Percentiles rank a stretch among this genome's conserved stretches.
phyloP scores from a whole-genome alignment of 2,113 vertebrate genomes.

The Sphaerodactylus townsendi region DNA sequence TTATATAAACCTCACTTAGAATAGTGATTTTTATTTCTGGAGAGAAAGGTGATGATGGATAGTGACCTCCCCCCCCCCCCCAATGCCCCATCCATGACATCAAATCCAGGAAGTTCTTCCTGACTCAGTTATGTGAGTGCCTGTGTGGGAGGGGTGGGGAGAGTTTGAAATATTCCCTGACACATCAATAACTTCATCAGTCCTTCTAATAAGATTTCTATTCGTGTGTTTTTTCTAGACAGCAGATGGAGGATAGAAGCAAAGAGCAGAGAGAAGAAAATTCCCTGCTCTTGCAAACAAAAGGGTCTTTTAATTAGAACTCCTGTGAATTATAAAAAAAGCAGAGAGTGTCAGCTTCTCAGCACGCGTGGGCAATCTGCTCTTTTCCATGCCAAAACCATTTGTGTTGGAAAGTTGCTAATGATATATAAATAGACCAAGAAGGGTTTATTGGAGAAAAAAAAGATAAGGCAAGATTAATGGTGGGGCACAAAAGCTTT shows the following conservation, averaged over 20 bases:
- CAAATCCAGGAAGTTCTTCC: neutral
- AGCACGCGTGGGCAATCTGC: neutral
- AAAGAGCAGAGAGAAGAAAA: neutral
- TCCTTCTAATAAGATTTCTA: neutral
- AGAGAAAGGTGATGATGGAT: neutral
- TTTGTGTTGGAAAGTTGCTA: conserved; percentile 10
- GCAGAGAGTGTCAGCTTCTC: neutral
- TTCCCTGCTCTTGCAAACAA: neutral
- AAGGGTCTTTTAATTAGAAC: conserved; percentile 8
- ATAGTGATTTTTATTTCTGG: neutral
- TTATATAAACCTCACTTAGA: neutral
- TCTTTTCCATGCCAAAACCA: conserved; percentile 8
- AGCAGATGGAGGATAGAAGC: neutral
- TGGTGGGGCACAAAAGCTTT: neutral
- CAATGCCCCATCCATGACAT: too few species aligned
- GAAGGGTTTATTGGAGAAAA: neutral
- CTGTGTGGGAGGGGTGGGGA: too few species aligned
- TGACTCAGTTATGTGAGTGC: neutral
- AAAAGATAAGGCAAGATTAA: conserved; percentile 11
- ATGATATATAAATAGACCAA: conserved; percentile 3
- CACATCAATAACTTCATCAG: neutral
- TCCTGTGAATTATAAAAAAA: conserved; percentile 5
- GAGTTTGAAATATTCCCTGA: neutral
- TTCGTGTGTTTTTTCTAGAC: neutral
- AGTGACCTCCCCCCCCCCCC: neutral